Evolutionary conservation across 2,113 vertebrate genomes (phyloP).

Genomic region (Corvus moneduloides): DNA sequence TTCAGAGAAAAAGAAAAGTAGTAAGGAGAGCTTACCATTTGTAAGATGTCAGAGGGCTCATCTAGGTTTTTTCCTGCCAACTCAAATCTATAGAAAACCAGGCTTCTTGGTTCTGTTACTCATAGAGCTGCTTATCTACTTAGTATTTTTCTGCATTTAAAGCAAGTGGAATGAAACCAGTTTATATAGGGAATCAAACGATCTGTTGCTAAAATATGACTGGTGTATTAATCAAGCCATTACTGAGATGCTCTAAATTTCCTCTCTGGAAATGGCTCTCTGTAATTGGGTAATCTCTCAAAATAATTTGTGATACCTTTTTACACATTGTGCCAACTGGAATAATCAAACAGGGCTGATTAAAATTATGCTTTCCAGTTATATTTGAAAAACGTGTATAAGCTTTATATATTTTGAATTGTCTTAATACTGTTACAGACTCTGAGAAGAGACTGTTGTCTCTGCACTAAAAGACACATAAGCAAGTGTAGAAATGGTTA

Average conservation of each 20-base stretch:
- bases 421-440: neutral
- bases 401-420: neutral
- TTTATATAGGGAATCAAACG: neutral
- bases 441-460: neutral
- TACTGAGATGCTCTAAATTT: constrained; percentile 35
- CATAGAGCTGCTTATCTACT: neutral
- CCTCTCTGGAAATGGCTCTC: constrained; percentile 32
- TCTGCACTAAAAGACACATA: neutral
- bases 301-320: constrained; percentile 53
- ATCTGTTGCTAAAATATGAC: constrained; percentile 30
- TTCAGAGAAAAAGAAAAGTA: neutral
- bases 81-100: neutral
- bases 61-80: neutral
- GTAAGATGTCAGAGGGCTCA: neutral
- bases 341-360: constrained; percentile 27
- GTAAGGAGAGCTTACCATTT: neutral
- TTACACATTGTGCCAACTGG: constrained; percentile 15
- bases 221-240: constrained; percentile 32
- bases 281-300: constrained; percentile 51
- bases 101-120: neutral
- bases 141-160: neutral
- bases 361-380: neutral
- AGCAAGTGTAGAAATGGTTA: neutral
- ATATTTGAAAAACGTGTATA: neutral
- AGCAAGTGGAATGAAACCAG: neutral